A percentile compares a stretch with the other conserved stretches of the same genome.
Conservation (phyloP, 2,888 invertebrate genomes). For the Pegoplata infirma region DNA sequence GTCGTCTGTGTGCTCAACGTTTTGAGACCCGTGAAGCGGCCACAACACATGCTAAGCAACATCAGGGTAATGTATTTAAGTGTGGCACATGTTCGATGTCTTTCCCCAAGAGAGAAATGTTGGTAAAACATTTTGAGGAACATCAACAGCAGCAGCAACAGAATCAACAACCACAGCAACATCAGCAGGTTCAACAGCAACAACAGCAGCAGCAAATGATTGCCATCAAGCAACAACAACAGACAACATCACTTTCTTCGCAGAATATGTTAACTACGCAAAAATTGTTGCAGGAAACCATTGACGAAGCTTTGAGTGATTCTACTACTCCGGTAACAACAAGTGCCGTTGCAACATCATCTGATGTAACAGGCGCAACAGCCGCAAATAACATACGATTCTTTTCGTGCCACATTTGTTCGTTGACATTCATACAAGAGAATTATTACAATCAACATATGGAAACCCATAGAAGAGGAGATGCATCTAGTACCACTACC, state of each 20-base stretch:
- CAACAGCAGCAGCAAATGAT: slow-evolving; percentile 64
- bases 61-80: slow-evolving; percentile 78
- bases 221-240: slow-evolving; percentile 40
- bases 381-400: slow-evolving; percentile 76
- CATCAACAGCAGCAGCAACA: slow-evolving; percentile 72
- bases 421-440: slow-evolving; percentile 78
- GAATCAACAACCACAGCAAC: slow-evolving; percentile 65
- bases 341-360: slow-evolving; percentile 66
- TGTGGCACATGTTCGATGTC: slow-evolving; percentile 77
- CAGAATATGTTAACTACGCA: slow-evolving; percentile 73
- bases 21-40: slow-evolving; percentile 78
- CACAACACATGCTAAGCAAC: slow-evolving; percentile 77
- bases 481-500: slow-evolving; percentile 52
- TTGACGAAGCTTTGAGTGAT: slow-evolving; percentile 78
- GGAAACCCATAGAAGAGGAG: slow-evolving; percentile 76
- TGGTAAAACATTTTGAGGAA: slow-evolving; percentile 78
- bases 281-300: slow-evolving; percentile 77
- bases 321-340: slow-evolving; percentile 66
- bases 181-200: slow-evolving; percentile 68
- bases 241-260: slow-evolving; percentile 30
- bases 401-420: slow-evolving; percentile 78
- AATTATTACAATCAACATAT: slow-evolving; percentile 78
- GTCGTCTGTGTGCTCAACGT: slow-evolving; percentile 77
- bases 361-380: slow-evolving; percentile 71
- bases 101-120: slow-evolving; percentile 76